These are phyloP conservation scores for Machimus atricapillus DNA, from an alignment of 2,888 invertebrate genomes.

Conservation along the genomic window DNA sequence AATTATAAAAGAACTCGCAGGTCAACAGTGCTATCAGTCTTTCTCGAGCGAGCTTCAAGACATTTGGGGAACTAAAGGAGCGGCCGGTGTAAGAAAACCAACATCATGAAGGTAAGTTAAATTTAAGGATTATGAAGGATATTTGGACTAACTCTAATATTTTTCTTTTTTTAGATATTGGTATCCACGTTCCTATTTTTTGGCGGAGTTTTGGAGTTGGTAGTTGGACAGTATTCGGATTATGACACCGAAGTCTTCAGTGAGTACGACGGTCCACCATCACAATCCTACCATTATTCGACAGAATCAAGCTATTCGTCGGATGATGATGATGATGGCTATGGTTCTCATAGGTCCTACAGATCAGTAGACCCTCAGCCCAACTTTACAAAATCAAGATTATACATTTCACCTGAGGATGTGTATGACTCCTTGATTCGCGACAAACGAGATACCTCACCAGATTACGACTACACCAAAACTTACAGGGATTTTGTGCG, in stretches of 20 bases:
- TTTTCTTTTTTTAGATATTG: conserved; percentile 9
- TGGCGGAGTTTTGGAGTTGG: neutral
- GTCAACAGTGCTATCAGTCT: neutral
- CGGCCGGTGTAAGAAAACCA: neutral
- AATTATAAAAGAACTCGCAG: conserved; percentile 32
- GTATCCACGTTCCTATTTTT: neutral
- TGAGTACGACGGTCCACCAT: neutral
- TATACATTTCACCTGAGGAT: neutral
- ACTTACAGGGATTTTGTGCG: conserved; percentile 42
- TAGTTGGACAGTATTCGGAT: neutral
- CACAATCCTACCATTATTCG: neutral
- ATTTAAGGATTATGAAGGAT: neutral
- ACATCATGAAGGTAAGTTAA: neutral
- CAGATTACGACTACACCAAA: conserved; percentile 41
- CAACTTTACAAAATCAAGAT: neutral
- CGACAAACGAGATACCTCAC: neutral
- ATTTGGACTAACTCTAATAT: neutral
- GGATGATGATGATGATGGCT: neutral
- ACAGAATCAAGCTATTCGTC: neutral
- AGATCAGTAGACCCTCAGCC: neutral
- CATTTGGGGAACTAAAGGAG: neutral
- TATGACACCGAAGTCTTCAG: neutral
- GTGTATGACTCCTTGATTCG: neutral
- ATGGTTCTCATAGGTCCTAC: neutral
- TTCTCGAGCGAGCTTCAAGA: neutral